Conservation (phyloP, 1,140 invertebrate genomes). For the Drosophila pectinifera region DNA sequence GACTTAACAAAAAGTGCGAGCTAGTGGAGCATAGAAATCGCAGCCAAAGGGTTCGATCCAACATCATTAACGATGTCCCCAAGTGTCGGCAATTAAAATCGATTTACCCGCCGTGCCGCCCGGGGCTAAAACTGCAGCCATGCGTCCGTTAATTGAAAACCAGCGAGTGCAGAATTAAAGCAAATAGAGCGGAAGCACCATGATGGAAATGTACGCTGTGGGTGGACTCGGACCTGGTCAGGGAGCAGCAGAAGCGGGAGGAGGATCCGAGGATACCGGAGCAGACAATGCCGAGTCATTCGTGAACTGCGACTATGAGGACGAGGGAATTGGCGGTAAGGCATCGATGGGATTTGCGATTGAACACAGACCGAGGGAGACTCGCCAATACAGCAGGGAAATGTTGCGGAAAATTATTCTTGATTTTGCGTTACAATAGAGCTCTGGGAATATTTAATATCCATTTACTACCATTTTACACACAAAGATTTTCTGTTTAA, state of each 20-base stretch:
- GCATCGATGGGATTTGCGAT: slow-evolving; percentile 11
- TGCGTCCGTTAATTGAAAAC: slow-evolving; percentile 45
- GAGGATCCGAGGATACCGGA: not conserved
- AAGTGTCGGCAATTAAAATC: slow-evolving; percentile 57
- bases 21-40: slow-evolving; percentile 21
- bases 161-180: slow-evolving; percentile 30
- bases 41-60: slow-evolving; percentile 6
- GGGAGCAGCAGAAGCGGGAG: not conserved
- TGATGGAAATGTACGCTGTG: slow-evolving; percentile 41
- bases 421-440: not conserved
- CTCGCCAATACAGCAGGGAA: not conserved
- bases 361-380: not conserved
- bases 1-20: slow-evolving; percentile 1
- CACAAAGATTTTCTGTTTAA: not conserved
- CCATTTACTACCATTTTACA: slow-evolving; percentile 1
- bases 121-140: slow-evolving; percentile 5
- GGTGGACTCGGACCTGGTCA: slow-evolving; percentile 11
- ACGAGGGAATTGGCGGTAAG: slow-evolving; percentile 76
- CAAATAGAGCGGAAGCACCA: slow-evolving; percentile 60
- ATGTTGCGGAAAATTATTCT: not conserved
- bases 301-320: slow-evolving; percentile 51
- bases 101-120: slow-evolving; percentile 14
- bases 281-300: slow-evolving; percentile 22
- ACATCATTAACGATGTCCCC: slow-evolving; percentile 50
- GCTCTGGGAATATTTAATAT: not conserved